phyloP scores from a whole-genome alignment of 2,888 invertebrate species.

The Willowsia nigromaculata region DNA sequence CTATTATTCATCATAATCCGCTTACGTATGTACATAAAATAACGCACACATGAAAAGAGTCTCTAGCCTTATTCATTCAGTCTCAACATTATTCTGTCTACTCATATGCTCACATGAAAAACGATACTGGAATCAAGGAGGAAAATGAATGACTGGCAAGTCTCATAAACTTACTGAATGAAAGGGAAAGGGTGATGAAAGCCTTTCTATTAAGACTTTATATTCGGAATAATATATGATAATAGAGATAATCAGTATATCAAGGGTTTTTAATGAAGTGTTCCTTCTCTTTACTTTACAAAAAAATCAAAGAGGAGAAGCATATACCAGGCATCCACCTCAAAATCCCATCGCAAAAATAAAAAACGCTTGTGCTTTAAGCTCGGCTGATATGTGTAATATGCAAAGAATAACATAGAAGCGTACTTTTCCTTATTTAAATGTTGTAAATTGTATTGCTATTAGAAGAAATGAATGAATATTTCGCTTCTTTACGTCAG shows the following conservation, averaged over 20 bases:
- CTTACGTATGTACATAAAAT: background rate
- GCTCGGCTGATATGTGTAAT: constrained; percentile 56
- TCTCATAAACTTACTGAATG: constrained; percentile 36
- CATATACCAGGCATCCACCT: background rate
- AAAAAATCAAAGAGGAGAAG: background rate
- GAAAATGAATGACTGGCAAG: constrained; percentile 52
- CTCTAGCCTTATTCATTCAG: no score
- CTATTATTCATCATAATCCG: background rate
- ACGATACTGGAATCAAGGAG: constrained; percentile 59
- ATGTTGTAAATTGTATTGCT: background rate
- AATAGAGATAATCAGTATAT: background rate
- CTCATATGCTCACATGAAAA: constrained; percentile 65
- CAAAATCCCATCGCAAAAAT: constrained; percentile 40
- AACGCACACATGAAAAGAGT: constrained; percentile 38
- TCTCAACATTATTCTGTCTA: constrained; percentile 26
- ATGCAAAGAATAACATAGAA: constrained; percentile 53
- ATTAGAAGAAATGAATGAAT: constrained; percentile 58
- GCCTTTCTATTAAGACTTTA: background rate
- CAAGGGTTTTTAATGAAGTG: constrained; percentile 57
- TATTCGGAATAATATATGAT: background rate
- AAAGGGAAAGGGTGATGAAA: constrained; percentile 65
- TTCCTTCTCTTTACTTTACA: background rate
- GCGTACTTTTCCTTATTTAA: constrained; percentile 6
- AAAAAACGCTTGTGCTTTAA: constrained; percentile 4
- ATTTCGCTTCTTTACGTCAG: constrained; percentile 51